phyloP scores from a whole-genome alignment of 1,140 invertebrate genomes.

The Bombus affinis region DNA sequence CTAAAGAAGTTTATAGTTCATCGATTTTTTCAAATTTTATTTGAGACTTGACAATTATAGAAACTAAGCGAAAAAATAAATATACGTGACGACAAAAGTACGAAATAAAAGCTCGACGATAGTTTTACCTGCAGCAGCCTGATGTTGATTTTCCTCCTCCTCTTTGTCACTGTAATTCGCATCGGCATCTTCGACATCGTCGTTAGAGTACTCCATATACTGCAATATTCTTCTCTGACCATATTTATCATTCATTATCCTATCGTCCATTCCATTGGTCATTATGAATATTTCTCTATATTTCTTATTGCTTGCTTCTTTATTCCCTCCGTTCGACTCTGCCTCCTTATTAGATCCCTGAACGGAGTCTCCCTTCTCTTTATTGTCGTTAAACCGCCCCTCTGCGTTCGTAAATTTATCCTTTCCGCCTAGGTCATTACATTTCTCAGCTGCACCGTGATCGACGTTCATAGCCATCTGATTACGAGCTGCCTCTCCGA shows the following conservation, averaged over 20 bases:
- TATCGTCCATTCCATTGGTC: not conserved
- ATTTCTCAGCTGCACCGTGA: not conserved
- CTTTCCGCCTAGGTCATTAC: constrained; percentile 15
- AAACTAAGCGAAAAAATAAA: too few relatives aligned
- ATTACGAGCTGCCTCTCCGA: not conserved
- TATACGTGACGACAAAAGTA: not conserved
- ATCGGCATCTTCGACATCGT: constrained; percentile 39
- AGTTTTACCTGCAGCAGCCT: not conserved
- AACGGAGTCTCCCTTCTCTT: not conserved
- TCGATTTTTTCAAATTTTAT: too few relatives aligned
- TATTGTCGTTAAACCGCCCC: not conserved
- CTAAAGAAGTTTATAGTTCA: too few relatives aligned
- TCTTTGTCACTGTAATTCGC: constrained; percentile 36
- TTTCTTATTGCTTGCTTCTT: not conserved
- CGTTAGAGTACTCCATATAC: constrained; percentile 51
- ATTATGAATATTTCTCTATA: constrained; percentile 21
- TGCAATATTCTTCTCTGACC: constrained; percentile 19
- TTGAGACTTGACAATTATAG: too few relatives aligned
- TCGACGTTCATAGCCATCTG: not conserved
- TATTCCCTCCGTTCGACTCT: fast-evolving
- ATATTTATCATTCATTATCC: constrained; percentile 4
- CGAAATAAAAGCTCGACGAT: fast-evolving
- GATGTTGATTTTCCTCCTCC: constrained; percentile 2
- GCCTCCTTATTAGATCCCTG: not conserved
- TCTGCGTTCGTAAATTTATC: not conserved